Conservation (phyloP, 2,113 vertebrate species). For the Anolis carolinensis region DNA sequence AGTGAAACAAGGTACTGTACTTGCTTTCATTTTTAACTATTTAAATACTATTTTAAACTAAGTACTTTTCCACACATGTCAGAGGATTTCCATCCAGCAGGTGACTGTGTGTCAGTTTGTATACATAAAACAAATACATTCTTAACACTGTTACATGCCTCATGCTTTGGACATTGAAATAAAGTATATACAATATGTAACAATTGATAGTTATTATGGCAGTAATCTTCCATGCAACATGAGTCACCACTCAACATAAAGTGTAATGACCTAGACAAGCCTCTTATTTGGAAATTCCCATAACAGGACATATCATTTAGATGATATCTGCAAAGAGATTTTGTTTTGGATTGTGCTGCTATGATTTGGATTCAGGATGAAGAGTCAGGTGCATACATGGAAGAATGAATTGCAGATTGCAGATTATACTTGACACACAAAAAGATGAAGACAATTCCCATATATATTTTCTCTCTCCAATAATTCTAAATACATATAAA, state of each 20-base stretch:
- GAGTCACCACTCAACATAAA: slow-evolving; percentile 29
- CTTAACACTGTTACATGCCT: slow-evolving; percentile 21
- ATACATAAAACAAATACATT: neutral
- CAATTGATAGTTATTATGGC: neutral
- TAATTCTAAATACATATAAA: neutral
- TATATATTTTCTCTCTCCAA: too few species aligned
- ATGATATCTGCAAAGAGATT: neutral
- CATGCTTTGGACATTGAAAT: slow-evolving; percentile 39
- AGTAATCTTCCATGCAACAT: slow-evolving; percentile 32
- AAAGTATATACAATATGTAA: slow-evolving; percentile 18
- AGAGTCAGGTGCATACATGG: neutral
- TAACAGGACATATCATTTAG: neutral
- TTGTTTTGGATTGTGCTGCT: slow-evolving; percentile 1
- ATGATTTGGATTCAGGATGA: neutral
- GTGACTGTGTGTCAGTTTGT: neutral
- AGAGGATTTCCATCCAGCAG: neutral
- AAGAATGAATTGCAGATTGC: neutral
- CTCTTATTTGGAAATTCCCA: slow-evolving; percentile 41
- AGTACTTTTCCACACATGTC: neutral
- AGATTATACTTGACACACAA: neutral
- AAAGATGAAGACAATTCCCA: neutral
- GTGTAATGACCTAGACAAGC: slow-evolving; percentile 26
- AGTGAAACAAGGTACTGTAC: neutral
- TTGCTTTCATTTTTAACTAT: neutral
- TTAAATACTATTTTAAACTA: neutral